Base-by-base conservation (phyloP, 2,797 vertebrate species). In the Yasuhikotakia modesta region DNA sequence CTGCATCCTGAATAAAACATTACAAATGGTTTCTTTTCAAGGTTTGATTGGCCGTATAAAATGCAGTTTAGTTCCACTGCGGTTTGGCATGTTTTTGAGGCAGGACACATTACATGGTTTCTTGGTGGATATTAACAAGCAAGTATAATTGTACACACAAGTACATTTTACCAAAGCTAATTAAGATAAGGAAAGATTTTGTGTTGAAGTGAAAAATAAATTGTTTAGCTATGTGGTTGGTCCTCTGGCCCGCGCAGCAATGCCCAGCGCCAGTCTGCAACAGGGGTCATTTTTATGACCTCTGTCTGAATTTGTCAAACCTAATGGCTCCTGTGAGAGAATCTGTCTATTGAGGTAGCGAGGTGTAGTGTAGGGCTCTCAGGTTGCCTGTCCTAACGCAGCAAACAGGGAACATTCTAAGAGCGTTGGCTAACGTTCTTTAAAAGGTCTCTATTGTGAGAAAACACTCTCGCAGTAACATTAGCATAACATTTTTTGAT, bases 311-410 rank as follows among this genome's bases (percentile, higher is more conserved):
- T 91, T 88, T 88, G 84, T 93, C 90, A 92, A 87, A 82, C 80
- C 79, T 87, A 90, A 92, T 89, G 82, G 85, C 79, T 83, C 91
- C 89, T 81, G 46, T 3, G 90, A 90, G 91, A 90, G n/a, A 21
- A 16, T 73, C 78, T 63, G 81, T 87, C 87, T 73, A 73, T 76
- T 58, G 84, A 85, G 86, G 87, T 85, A 82, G 87, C 83, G 82
- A 82, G 80, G 3, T 58, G 55, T 60, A 53, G 14, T 5, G 19
- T 4, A 46, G n/a, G 27, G 63, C 84, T 86, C 81, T 45, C 71
- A 52, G 82, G 78, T 89, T 80, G 50, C 82, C 67, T 75, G 81
- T 87, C 53, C 74, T 35, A 2, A 35, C 35, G 5, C 2, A 35
- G 35, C 35, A 5, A 35, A 35, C 35, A 35, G 35, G 35, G 8